These are phyloP conservation scores for Dinoponera quadriceps DNA, from an alignment of 1,140 invertebrate genomes.

Conservation along the genomic window DNA sequence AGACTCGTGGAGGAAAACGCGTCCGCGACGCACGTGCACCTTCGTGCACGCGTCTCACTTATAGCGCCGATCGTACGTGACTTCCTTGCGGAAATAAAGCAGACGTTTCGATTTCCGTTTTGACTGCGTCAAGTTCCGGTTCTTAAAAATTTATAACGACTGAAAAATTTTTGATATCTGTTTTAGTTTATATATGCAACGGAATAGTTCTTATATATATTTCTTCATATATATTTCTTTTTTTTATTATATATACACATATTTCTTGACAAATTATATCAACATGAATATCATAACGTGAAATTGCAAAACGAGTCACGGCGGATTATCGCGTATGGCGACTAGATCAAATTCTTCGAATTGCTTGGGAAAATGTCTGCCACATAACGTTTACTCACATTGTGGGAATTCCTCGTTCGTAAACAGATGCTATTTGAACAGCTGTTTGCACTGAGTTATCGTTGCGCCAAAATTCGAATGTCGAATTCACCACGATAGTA, in stretches of 20 bases:
- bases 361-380: constrained; percentile 31
- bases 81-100: constrained; percentile 65
- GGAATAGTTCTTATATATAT: too few species aligned
- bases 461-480: constrained; percentile 4
- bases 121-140: background rate
- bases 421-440: constrained; percentile 63
- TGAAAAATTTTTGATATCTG: background rate
- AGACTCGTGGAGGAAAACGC: background rate
- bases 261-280: too few species aligned
- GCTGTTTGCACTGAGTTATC: constrained; percentile 18
- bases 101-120: constrained; percentile 41
- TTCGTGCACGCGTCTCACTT: constrained; percentile 19
- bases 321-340: background rate
- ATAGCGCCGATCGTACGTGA: constrained; percentile 59
- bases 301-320: too few species aligned
- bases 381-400: background rate
- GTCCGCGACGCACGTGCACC: constrained; percentile 31
- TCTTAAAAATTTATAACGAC: background rate
- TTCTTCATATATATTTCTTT: too few species aligned
- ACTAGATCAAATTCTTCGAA: constrained; percentile 36
- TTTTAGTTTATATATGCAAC: background rate
- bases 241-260: too few species aligned
- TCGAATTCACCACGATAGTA: constrained; percentile 8
- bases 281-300: too few species aligned
- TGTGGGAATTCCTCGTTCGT: constrained; percentile 29